Conservation (phyloP, 2,888 invertebrate genomes). For the Onchidella celtica region DNA sequence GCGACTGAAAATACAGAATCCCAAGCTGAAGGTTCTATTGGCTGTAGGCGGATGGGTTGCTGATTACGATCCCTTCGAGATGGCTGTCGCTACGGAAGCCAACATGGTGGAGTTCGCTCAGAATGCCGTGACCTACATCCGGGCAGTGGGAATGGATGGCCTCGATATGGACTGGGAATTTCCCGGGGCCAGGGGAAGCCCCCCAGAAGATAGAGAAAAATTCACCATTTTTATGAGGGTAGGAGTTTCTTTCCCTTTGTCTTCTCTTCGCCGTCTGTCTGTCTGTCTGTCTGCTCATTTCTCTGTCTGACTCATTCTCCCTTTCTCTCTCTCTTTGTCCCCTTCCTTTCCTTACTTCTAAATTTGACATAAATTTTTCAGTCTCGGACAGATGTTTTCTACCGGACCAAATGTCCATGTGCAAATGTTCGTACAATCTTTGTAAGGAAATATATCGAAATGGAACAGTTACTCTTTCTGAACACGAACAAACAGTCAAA, state of each 20-base stretch:
- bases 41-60: slow-evolving; percentile 45
- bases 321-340: no score
- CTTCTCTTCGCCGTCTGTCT: no score
- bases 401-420: no score
- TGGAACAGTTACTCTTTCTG: no score
- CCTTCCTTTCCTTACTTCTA: no score
- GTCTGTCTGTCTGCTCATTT: background rate
- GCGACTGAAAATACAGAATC: slow-evolving; percentile 5
- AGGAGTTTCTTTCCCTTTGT: slow-evolving; percentile 6
- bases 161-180: slow-evolving; percentile 53
- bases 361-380: no score
- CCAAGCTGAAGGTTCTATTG: slow-evolving; percentile 25
- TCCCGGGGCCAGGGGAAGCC: slow-evolving; percentile 45
- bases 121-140: slow-evolving; percentile 36
- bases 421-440: no score
- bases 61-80: slow-evolving; percentile 14
- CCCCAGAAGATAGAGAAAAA: slow-evolving; percentile 38
- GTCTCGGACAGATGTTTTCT: no score
- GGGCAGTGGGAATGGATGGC: slow-evolving; percentile 43
- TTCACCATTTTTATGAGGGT: slow-evolving; percentile 46
- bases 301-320: background rate
- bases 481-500: no score
- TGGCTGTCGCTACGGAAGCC: background rate
- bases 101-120: slow-evolving; percentile 40
- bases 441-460: no score